A percentile compares a stretch with the other conserved stretches of the same genome.
phyloP scores from a whole-genome alignment of 2,797 vertebrate species.

The Petrocephalus sullivani region DNA sequence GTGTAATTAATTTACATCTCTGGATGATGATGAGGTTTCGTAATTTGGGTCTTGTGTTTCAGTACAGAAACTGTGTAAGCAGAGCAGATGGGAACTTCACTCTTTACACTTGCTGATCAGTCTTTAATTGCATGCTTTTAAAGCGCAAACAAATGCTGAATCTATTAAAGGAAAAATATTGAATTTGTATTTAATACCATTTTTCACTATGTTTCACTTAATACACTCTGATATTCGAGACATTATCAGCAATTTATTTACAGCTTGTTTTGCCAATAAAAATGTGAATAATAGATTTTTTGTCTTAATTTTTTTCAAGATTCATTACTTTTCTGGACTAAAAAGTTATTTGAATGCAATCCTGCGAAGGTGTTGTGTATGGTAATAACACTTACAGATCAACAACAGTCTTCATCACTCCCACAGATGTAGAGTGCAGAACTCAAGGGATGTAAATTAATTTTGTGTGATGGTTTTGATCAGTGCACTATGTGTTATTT shows the following conservation, averaged over 20 bases:
- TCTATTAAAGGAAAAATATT: background rate
- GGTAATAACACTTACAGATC: slow-evolving; percentile 43
- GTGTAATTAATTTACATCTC: slow-evolving; percentile 43
- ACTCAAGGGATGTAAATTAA: slow-evolving; percentile 43
- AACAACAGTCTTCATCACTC: slow-evolving; percentile 54
- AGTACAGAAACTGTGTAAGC: slow-evolving; percentile 24
- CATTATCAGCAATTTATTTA: background rate
- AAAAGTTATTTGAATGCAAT: background rate
- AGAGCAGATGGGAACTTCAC: background rate
- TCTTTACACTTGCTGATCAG: background rate
- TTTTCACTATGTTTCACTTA: background rate
- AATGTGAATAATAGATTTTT: background rate
- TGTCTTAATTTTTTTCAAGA: background rate
- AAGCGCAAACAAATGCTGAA: background rate
- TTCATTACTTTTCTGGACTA: background rate
- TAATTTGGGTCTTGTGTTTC: slow-evolving; percentile 25
- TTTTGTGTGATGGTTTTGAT: background rate
- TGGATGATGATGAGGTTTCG: slow-evolving; percentile 33
- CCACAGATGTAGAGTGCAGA: slow-evolving; percentile 36
- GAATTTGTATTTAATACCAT: background rate
- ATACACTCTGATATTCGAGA: background rate
- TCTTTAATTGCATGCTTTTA: background rate
- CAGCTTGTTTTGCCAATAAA: background rate
- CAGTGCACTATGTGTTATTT: slow-evolving; percentile 1
- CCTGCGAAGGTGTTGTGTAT: slow-evolving; percentile 34